A percentile compares a stretch with the other conserved stretches of the same genome.
phyloP scores from a whole-genome alignment of 30 jellyfish, hydroid and myxozoan genomes.

The Catostylus mosaicus region DNA sequence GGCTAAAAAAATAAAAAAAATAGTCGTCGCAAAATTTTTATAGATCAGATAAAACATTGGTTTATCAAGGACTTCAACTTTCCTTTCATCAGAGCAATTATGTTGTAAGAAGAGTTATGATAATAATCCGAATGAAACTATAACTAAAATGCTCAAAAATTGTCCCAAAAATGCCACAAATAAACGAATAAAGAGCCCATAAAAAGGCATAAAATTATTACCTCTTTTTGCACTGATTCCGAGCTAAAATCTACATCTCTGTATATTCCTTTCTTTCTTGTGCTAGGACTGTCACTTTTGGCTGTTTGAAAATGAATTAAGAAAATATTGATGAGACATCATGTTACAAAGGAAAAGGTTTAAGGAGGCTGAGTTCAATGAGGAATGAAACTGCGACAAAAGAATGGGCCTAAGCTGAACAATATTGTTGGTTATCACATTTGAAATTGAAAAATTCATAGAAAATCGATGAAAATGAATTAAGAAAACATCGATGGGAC shows the following conservation, averaged over 20 bases:
- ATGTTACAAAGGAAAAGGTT: no score
- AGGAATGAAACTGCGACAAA: no score
- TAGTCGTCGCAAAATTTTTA: background rate
- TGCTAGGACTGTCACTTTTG: slow-evolving; percentile 86
- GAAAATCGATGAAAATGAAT: no score
- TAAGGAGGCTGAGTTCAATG: no score
- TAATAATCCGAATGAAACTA: background rate
- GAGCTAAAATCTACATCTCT: slow-evolving; percentile 80
- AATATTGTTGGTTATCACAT: no score
- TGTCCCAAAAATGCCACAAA: background rate
- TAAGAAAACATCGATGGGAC: no score
- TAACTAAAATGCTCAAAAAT: background rate
- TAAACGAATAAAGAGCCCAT: background rate
- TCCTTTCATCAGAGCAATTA: no score
- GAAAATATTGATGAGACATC: no score
- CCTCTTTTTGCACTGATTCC: slow-evolving; percentile 67
- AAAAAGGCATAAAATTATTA: background rate
- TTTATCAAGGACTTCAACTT: no score
- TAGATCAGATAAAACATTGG: no score
- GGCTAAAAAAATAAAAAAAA: slow-evolving; percentile 56
- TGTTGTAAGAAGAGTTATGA: background rate
- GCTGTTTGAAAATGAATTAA: slow-evolving; percentile 66
- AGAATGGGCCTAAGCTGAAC: no score
- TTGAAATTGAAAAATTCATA: no score
- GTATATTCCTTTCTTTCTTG: slow-evolving; percentile 83